Evolutionary conservation across 1,140 invertebrate species (phyloP).

Genomic region (Caerostris darwini): DNA sequence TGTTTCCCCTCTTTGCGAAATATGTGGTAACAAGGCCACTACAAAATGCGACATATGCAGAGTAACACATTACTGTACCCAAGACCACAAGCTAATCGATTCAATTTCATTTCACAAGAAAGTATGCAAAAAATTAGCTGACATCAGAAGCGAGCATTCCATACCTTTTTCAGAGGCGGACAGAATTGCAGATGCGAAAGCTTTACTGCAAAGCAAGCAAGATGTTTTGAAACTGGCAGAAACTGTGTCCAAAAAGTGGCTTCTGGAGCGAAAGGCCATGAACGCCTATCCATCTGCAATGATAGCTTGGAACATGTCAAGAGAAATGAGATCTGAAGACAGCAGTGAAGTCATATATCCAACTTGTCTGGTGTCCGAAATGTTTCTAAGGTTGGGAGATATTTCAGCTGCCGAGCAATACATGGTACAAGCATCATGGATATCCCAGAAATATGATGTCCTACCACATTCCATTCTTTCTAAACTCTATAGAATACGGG

Average conservation of each 20-base stretch:
- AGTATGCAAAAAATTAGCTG: slow-evolving; percentile 23
- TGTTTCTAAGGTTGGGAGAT: not conserved
- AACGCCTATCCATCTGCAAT: slow-evolving; percentile 52
- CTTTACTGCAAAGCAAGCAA: not conserved
- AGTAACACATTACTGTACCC: slow-evolving; percentile 58
- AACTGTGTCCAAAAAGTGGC: slow-evolving; percentile 31
- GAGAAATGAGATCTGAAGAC: not conserved
- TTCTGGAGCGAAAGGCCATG: slow-evolving; percentile 4
- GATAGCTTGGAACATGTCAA: slow-evolving; percentile 48
- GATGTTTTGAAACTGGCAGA: slow-evolving; percentile 7
- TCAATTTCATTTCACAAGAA: slow-evolving; percentile 35
- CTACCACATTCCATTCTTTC: not conserved
- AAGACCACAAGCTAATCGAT: slow-evolving; percentile 36
- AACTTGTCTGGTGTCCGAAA: slow-evolving; percentile 55
- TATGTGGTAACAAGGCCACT: slow-evolving; percentile 55
- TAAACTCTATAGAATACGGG: slow-evolving; percentile 15
- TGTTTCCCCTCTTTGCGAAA: not conserved
- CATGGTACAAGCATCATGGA: slow-evolving; percentile 53
- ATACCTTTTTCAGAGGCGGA: slow-evolving; percentile 56
- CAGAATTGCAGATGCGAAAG: not conserved
- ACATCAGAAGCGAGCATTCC: not conserved
- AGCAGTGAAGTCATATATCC: slow-evolving; percentile 26
- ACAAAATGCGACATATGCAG: slow-evolving; percentile 64
- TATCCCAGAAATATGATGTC: slow-evolving; percentile 44
- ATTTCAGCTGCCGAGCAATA: slow-evolving; percentile 31